These are phyloP conservation scores for Porites rus DNA, from an alignment of 92 coral and sea anemone species.

Conservation along the genomic window DNA sequence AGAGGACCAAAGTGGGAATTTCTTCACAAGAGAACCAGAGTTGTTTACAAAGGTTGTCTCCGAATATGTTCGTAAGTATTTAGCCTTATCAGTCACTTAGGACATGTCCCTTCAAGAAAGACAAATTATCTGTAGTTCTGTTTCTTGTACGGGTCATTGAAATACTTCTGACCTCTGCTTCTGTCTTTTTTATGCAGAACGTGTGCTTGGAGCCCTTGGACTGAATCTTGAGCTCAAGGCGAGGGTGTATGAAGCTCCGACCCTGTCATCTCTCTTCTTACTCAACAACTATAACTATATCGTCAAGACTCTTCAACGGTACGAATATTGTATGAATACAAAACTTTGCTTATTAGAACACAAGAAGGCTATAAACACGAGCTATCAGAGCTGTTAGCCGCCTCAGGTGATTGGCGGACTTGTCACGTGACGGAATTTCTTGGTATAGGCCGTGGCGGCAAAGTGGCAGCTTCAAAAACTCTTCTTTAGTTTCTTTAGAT, in stretches of 20 bases:
- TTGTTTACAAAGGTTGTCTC: slow-evolving; percentile 81
- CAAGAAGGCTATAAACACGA: too few species aligned
- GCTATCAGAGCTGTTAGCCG: too few species aligned
- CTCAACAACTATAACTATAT: slow-evolving; percentile 97
- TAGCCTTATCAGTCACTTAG: not conserved
- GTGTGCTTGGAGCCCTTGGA: slow-evolving; percentile 97
- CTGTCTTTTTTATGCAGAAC: slow-evolving; percentile 59
- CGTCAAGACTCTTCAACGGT: slow-evolving; percentile 94
- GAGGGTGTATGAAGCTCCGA: slow-evolving; percentile 82
- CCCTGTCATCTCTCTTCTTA: slow-evolving; percentile 87
- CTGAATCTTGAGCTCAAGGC: slow-evolving; percentile 95
- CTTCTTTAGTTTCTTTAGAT: too few species aligned
- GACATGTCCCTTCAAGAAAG: too few species aligned
- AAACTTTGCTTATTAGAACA: too few species aligned
- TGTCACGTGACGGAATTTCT: too few species aligned
- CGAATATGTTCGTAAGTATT: slow-evolving; percentile 90
- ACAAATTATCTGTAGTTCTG: too few species aligned
- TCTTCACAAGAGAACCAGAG: slow-evolving; percentile 84
- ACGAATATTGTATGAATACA: not conserved
- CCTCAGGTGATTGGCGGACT: too few species aligned
- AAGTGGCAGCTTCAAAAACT: too few species aligned
- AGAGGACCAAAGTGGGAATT: slow-evolving; percentile 87
- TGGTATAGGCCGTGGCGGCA: too few species aligned
- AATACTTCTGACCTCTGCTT: not conserved
- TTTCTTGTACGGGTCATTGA: too few species aligned